Evolutionary conservation across 2,113 vertebrate species (phyloP), one percentile per base, ranked within the genome.

Genomic region (Acrocephalus arundinaceus): DNA sequence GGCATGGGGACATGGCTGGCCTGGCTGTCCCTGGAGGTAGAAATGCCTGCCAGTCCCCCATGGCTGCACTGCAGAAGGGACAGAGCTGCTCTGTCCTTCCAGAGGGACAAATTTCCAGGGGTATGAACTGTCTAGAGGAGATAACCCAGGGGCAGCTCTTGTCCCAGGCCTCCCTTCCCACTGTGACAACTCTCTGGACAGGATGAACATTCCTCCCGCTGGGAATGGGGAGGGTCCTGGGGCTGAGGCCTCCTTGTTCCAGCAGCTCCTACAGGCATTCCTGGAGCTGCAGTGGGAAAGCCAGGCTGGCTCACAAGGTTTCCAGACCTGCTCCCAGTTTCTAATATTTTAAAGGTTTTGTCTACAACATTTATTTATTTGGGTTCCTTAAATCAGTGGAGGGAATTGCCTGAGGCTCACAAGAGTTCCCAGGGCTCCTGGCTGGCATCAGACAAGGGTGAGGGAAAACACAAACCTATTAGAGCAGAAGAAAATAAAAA

Each of bases 141-240:
- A 51, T 10, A 70, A 45, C 7, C 16, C 68, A 74, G 59, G 73
- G 70, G 18, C 12, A 70, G 9, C 15, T 22, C n/a, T 59, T 11
- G 1, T 31, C 19, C 51, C 49, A 59, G 20, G 6, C 8, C 49
- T 61, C 3, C 0, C 15, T 65, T 73, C 41, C 39, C 23, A 9
- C 45, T 0, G 0, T 15, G 43, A 51, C 17, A 41, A 1, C 35
- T 22, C 3, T 6, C 45, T 0, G 1, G 33, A 22, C 20, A 31
- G 28, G 31, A 31, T 0, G 0, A 55, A 59, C 31, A 33, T 58
- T 48, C 21, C 45, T 84, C 27, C 67, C 51, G 33, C 35, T 0
- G 0, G 7, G 58, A 51, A 48, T 1, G 2, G n/a, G 20, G 35
- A 41, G 4, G 22, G 5, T 52, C 37, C 62, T 62, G 81, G 85